Evolutionary conservation across 2,888 invertebrate species (phyloP).

Genomic region (Chrysina gloriosa): DNA sequence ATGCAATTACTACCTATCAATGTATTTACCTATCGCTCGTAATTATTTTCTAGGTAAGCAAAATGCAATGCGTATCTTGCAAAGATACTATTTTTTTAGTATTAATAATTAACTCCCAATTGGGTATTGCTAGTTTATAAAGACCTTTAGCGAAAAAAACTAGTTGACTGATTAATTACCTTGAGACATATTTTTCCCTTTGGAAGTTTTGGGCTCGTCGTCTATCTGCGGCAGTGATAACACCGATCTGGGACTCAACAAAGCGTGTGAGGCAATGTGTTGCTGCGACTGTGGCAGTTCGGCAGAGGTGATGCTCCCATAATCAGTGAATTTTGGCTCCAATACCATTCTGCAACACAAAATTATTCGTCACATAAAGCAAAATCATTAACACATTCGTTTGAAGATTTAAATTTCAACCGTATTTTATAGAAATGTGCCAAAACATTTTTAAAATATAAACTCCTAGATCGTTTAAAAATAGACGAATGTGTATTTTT

Average conservation of each 20-base stretch:
- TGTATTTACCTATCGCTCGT: too few relatives aligned
- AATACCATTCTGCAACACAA: constrained; percentile 74
- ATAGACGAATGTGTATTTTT: not conserved
- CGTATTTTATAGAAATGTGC: not conserved
- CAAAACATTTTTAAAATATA: not conserved
- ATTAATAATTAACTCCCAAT: too few relatives aligned
- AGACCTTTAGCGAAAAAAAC: too few relatives aligned
- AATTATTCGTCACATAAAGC: too few relatives aligned
- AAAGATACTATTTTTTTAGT: too few relatives aligned
- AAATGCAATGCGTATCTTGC: too few relatives aligned
- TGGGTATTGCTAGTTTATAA: too few relatives aligned
- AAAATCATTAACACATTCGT: too few relatives aligned
- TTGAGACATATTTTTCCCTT: constrained; percentile 62
- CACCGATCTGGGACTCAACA: constrained; percentile 58
- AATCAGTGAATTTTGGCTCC: constrained; percentile 73
- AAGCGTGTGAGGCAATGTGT: constrained; percentile 58
- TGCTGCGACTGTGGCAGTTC: constrained; percentile 59
- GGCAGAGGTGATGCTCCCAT: constrained; percentile 71
- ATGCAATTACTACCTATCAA: too few relatives aligned
- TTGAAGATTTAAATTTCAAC: too few relatives aligned
- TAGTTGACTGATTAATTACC: constrained; percentile 49
- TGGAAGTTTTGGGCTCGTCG: constrained; percentile 61
- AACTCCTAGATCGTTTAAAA: not conserved
- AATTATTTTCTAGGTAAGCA: too few relatives aligned
- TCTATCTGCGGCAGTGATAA: constrained; percentile 57